Evolutionary conservation across 2,797 vertebrate species (phyloP).

Genomic region (Enteromius viviparus): DNA sequence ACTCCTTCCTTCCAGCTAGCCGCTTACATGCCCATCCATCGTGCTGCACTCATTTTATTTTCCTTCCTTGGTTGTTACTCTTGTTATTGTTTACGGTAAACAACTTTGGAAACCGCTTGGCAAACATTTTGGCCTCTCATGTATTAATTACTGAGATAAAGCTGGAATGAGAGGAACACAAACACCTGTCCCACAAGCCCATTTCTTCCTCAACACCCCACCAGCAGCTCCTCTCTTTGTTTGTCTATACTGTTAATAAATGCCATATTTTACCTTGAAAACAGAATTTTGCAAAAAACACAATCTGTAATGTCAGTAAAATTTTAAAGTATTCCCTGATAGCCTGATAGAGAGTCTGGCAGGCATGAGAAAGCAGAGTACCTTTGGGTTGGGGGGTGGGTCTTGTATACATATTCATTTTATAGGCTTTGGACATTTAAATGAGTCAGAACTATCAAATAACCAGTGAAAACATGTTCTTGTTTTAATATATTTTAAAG

Average conservation of each 20-base stretch:
- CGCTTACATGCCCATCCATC: not conserved
- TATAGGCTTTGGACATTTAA: not conserved
- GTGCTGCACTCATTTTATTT: slow-evolving; percentile 13
- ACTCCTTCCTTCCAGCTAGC: slow-evolving; percentile 22
- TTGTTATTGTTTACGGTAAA: slow-evolving; percentile 61
- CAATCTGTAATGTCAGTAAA: not conserved
- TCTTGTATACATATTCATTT: not conserved
- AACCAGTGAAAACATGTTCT: not conserved
- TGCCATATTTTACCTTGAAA: not conserved
- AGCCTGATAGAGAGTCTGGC: too few species aligned
- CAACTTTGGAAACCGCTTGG: slow-evolving; percentile 71
- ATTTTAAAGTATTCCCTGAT: not conserved
- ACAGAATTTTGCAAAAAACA: not conserved
- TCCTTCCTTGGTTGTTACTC: slow-evolving; percentile 67
- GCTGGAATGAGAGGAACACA: slow-evolving; percentile 56
- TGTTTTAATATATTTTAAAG: not conserved
- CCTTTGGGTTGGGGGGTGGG: too few species aligned
- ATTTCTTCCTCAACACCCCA: slow-evolving; percentile 50
- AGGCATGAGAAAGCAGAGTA: not conserved
- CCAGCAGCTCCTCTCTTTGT: slow-evolving; percentile 16
- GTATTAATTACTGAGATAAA: slow-evolving; percentile 71
- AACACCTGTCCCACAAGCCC: slow-evolving; percentile 58
- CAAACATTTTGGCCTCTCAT: slow-evolving; percentile 68
- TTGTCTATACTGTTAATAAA: slow-evolving; percentile 23
- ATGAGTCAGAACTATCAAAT: not conserved